Evolutionary conservation across 2,888 invertebrate species (phyloP), one percentile per base, ranked within the genome.

Genomic region (Epinotia brunnichana): DNA sequence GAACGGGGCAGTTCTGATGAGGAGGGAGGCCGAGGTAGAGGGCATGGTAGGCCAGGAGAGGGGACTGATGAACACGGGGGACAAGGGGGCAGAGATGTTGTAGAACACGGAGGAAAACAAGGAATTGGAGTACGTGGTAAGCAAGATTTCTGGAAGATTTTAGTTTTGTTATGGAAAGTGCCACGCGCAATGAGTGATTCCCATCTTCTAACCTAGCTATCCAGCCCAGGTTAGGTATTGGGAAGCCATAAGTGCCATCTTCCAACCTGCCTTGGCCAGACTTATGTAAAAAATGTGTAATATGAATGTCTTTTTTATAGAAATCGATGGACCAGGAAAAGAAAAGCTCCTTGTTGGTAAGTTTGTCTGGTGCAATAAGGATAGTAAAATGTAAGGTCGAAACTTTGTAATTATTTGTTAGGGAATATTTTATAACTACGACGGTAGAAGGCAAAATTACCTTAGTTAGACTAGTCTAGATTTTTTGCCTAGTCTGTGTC

Each of bases 311-410:
- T 69, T 19, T 70, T 75, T 75, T 77, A 60, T 76, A 87, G 84
- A 85, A 72, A 77, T 74, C n/a, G 76, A 79, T 51, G 78, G 83
- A 3, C 56, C 53, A 3, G 74, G 77, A n/a, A 81, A 79, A 41
- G 84, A 85, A 29, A 86, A 84, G 68, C 77, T 87, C 41, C 80
- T 88, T 70, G 80, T 87, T 1, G 89, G 89, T 88, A 80, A 81
- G 74, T 78, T 13, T 24, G 24, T 56, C 15, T 21, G 21, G 13
- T 21, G 29, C 29, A 29, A 29, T 5, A 29, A 29, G 29, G 2
- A 5, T 29, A 29, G 29, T 29, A 29, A n/a, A 29, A 29, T 3
- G 29, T 29, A 29, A 29, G 29, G 29, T 35, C 35, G 35, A 35
- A 35, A 9, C 9, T 5, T 29, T 29, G 29, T 7, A 5, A 29